These are phyloP conservation scores for Chaitophorus viminalis DNA, from an alignment of 2,888 invertebrate species.

Conservation along the genomic window DNA sequence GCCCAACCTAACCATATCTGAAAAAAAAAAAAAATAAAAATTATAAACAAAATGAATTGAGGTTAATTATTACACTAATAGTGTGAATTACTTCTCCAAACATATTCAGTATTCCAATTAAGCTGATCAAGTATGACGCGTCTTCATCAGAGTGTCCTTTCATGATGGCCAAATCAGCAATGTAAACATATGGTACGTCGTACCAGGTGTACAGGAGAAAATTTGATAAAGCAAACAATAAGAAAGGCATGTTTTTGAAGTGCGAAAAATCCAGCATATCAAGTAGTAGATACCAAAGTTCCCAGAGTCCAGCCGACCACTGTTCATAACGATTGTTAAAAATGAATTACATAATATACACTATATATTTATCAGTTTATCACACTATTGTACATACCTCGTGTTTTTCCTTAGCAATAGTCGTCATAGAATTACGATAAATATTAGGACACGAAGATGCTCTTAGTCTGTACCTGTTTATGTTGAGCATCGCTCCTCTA, in stretches of 20 bases:
- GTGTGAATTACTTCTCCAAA: slow-evolving; percentile 79
- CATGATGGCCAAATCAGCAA: slow-evolving; percentile 81
- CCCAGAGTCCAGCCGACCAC: slow-evolving; percentile 80
- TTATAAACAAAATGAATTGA: neutral
- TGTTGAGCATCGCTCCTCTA: slow-evolving; percentile 86
- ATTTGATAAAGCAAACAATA: slow-evolving; percentile 86
- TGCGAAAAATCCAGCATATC: slow-evolving; percentile 86
- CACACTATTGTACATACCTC: slow-evolving; percentile 65
- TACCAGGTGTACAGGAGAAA: slow-evolving; percentile 92
- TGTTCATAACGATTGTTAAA: slow-evolving; percentile 66
- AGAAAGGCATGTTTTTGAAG: slow-evolving; percentile 77
- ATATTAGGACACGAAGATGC: slow-evolving; percentile 93
- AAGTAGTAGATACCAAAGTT: slow-evolving; percentile 79
- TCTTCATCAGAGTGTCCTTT: slow-evolving; percentile 77
- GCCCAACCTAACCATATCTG: slow-evolving; percentile 77
- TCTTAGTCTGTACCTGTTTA: slow-evolving; percentile 80
- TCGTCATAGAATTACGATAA: slow-evolving; percentile 85
- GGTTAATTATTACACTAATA: slow-evolving; percentile 10
- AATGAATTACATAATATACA: slow-evolving; percentile 17
- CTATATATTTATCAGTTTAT: slow-evolving; percentile 1
- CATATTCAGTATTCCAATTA: slow-evolving; percentile 89
- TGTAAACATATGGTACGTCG: slow-evolving; percentile 92
- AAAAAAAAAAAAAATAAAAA: slow-evolving; percentile 17
- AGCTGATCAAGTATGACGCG: slow-evolving; percentile 83
- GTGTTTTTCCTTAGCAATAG: slow-evolving; percentile 82